Conservation (phyloP, 2,888 invertebrate genomes). For the Dascillus cervinus region DNA sequence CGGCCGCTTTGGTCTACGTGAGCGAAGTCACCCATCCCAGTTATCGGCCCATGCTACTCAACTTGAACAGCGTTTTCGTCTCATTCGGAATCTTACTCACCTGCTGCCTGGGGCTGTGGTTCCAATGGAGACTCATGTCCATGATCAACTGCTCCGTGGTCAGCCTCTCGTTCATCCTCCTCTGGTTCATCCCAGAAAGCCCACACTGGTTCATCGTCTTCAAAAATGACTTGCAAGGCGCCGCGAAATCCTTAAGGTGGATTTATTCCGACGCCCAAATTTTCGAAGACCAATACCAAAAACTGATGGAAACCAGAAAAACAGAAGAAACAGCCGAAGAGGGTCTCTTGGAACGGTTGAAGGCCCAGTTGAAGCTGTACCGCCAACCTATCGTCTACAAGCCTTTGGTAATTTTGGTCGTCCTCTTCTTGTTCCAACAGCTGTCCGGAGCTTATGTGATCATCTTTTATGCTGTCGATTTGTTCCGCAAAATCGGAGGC, state of each 20-base stretch:
- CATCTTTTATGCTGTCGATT: slow-evolving; percentile 50
- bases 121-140: slow-evolving; percentile 46
- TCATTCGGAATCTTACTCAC: slow-evolving; percentile 51
- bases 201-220: slow-evolving; percentile 51
- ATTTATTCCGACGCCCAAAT: slow-evolving; percentile 38
- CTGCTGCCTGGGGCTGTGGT: slow-evolving; percentile 43
- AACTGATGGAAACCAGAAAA: slow-evolving; percentile 23
- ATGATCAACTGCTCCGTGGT: slow-evolving; percentile 40
- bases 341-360: slow-evolving; percentile 16
- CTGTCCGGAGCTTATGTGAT: slow-evolving; percentile 50
- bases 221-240: slow-evolving; percentile 31
- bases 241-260: slow-evolving; percentile 41
- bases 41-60: slow-evolving; percentile 48
- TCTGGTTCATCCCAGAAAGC: slow-evolving; percentile 48
- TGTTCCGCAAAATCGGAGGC: slow-evolving; percentile 45
- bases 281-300: slow-evolving; percentile 20
- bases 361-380: slow-evolving; percentile 24
- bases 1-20: slow-evolving; percentile 49
- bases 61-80: slow-evolving; percentile 51
- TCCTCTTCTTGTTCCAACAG: slow-evolving; percentile 49
- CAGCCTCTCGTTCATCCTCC: slow-evolving; percentile 30
- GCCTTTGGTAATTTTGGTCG: slow-evolving; percentile 44
- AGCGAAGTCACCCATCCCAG: slow-evolving; percentile 50
- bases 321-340: slow-evolving; percentile 12
- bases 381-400: slow-evolving; percentile 43